These are phyloP conservation scores for Temnothorax curvispinosus DNA, from an alignment of 1,140 invertebrate species.

Conservation along the genomic window DNA sequence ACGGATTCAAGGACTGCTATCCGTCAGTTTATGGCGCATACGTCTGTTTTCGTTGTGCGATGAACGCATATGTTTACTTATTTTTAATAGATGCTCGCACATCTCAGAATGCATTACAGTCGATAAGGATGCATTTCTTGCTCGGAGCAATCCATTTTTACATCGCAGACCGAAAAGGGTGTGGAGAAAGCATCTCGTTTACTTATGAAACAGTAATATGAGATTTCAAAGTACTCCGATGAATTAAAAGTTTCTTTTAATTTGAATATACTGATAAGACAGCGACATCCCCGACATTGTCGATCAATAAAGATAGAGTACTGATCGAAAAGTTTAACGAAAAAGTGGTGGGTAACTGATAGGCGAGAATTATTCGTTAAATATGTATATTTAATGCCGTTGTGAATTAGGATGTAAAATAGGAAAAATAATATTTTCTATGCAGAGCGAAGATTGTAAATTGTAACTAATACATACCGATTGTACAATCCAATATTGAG, in stretches of 20 bases:
- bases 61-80: constrained; percentile 16
- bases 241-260: not conserved
- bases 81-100: constrained; percentile 10
- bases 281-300: not conserved
- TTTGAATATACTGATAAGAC: not conserved
- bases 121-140: not conserved
- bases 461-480: not conserved
- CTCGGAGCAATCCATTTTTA: not conserved
- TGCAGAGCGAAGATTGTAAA: not conserved
- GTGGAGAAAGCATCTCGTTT: not conserved
- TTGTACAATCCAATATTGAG: constrained; percentile 24
- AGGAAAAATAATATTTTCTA: not conserved
- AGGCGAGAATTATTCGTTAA: not conserved
- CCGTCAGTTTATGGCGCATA: not conserved
- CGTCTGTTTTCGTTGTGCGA: constrained; percentile 12
- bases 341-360: not conserved
- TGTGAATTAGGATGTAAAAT: not conserved
- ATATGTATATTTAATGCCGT: not conserved
- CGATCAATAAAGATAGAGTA: not conserved
- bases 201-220: not conserved
- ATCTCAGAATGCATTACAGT: constrained; percentile 1
- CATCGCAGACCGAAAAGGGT: not conserved
- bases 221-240: not conserved
- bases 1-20: constrained; percentile 39
- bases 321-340: not conserved